Conservation (phyloP, 2,113 vertebrate genomes). For the Anhinga anhinga region DNA sequence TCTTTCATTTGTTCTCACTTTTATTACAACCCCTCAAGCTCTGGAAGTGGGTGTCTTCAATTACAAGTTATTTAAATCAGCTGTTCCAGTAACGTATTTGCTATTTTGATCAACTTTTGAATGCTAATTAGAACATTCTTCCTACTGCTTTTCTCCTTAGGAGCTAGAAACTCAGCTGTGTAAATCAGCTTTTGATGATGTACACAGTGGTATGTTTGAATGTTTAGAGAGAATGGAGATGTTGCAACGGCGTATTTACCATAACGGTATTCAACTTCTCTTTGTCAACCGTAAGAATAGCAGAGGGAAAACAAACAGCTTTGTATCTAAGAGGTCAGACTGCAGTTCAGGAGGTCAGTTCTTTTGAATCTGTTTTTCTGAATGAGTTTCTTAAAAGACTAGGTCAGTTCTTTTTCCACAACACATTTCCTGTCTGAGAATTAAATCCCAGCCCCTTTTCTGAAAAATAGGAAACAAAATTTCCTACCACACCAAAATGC, state of each 20-base stretch:
- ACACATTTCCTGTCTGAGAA: neutral
- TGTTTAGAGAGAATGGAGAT: neutral
- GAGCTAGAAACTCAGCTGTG: slow-evolving; percentile 18
- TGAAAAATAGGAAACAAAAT: neutral
- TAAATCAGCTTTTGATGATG: slow-evolving; percentile 56
- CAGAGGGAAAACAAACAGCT: neutral
- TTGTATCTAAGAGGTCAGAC: neutral
- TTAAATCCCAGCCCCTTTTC: neutral
- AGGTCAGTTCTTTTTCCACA: neutral
- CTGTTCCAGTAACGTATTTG: neutral
- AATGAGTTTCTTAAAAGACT: neutral
- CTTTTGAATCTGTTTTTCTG: neutral
- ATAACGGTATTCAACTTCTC: neutral
- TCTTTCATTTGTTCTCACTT: neutral
- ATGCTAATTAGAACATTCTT: slow-evolving; percentile 27
- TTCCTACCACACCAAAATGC: neutral
- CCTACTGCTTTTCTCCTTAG: slow-evolving; percentile 35
- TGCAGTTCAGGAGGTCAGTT: neutral
- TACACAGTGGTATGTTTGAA: slow-evolving; percentile 26
- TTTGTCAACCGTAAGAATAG: neutral
- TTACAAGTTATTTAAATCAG: slow-evolving; percentile 45
- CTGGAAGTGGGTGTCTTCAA: slow-evolving; percentile 35
- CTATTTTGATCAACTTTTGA: slow-evolving; percentile 51
- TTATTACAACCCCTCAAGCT: slow-evolving; percentile 12
- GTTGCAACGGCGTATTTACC: neutral